These are phyloP conservation scores for Zhuqinia jingwanae DNA, from an alignment of 2,888 invertebrate genomes.

Conservation along the genomic window DNA sequence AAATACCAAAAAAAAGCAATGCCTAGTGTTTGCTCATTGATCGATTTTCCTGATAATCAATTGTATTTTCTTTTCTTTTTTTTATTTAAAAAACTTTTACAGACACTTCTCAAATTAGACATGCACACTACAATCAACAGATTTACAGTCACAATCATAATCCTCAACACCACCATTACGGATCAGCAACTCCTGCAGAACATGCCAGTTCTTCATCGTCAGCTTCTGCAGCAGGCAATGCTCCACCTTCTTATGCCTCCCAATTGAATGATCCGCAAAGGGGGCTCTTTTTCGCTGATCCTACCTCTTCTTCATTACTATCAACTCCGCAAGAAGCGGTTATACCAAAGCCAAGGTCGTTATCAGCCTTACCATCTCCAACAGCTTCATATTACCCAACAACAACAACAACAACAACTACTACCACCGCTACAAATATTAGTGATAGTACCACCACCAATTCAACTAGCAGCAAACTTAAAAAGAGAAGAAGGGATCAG, in stretches of 20 bases:
- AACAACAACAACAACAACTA: neutral
- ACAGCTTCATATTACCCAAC: neutral
- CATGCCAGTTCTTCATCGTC: neutral
- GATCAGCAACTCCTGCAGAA: neutral
- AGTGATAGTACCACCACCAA: neutral
- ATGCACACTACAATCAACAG: neutral
- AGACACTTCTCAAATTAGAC: neutral
- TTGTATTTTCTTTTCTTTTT: neutral
- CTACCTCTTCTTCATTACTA: neutral
- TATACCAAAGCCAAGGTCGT: slow-evolving; percentile 47
- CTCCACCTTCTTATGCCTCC: slow-evolving; percentile 14
- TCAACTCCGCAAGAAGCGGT: neutral
- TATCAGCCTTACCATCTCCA: slow-evolving; percentile 20
- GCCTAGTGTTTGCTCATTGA: neutral
- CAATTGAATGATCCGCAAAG: slow-evolving; percentile 7
- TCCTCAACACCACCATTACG: neutral
- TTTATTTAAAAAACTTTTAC: neutral
- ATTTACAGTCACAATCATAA: neutral
- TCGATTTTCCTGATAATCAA: neutral
- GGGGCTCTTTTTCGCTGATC: slow-evolving; percentile 26
- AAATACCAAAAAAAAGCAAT: neutral
- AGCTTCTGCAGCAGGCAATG: neutral
- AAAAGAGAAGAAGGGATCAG: neutral
- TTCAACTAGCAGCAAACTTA: neutral
- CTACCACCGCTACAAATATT: too few species aligned